Conservation (phyloP, 2,113 vertebrate species). For the Ellobius talpinus region DNA sequence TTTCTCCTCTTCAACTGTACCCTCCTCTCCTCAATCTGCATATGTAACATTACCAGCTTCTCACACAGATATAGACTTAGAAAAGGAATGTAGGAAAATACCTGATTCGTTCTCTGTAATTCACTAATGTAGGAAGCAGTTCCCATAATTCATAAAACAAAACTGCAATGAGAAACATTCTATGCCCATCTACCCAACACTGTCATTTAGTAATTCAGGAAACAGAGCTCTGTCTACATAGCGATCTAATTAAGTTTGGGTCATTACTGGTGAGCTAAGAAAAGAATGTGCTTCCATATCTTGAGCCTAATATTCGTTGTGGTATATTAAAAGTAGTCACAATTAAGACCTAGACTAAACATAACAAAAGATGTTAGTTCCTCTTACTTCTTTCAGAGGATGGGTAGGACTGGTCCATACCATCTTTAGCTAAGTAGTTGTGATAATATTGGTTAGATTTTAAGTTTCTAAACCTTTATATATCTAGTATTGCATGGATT, state of each 20-base stretch:
- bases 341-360: background rate
- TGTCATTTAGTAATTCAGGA: background rate
- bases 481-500: background rate
- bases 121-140: background rate
- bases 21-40: background rate
- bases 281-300: background rate
- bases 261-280: constrained; percentile 5
- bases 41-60: background rate
- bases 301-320: background rate
- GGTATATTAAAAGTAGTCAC: constrained; percentile 8
- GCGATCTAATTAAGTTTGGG: background rate
- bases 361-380: background rate
- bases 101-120: background rate
- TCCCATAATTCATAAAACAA: background rate
- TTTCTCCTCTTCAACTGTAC: background rate
- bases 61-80: background rate
- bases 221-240: background rate
- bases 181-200: background rate
- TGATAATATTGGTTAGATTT: background rate
- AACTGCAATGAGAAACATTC: background rate
- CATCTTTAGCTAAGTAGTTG: background rate
- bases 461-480: background rate
- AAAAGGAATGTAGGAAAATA: background rate
- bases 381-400: background rate
- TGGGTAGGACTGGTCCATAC: background rate